A percentile compares a stretch with the other conserved stretches of the same genome.
These are phyloP conservation scores for Galleria mellonella DNA, from an alignment of 1,140 invertebrate species.

Conservation along the genomic window DNA sequence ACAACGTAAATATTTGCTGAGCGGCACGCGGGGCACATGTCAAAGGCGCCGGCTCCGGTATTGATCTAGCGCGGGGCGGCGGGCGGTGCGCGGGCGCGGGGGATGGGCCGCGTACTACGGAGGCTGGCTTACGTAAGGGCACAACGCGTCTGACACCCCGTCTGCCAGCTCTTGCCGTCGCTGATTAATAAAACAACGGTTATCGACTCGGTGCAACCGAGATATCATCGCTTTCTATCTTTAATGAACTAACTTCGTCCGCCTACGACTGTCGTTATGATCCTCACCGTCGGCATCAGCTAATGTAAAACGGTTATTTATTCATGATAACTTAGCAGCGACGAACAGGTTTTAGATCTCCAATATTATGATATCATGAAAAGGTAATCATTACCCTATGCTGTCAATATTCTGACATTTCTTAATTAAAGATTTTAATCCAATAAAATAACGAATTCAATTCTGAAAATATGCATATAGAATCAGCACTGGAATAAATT, in stretches of 20 bases:
- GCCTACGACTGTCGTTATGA: slow-evolving; percentile 4
- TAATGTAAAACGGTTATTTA: slow-evolving; percentile 7
- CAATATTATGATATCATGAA: no score
- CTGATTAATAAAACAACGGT: slow-evolving; percentile 65
- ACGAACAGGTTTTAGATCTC: no score
- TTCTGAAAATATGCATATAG: no score
- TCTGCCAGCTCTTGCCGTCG: slow-evolving; percentile 42
- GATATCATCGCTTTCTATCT: slow-evolving; percentile 38
- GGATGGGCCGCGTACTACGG: slow-evolving; percentile 49
- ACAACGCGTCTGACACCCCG: slow-evolving; percentile 57
- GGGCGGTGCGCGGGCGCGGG: slow-evolving; percentile 6
- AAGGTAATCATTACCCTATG: no score
- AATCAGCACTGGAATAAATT: no score
- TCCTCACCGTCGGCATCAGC: slow-evolving; percentile 1
- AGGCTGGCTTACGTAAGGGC: slow-evolving; percentile 66
- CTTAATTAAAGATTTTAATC: no score
- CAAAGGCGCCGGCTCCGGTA: slow-evolving; percentile 68
- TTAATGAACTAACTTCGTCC: slow-evolving; percentile 35
- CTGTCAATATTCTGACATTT: no score
- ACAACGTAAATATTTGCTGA: slow-evolving; percentile 72
- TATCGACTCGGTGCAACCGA: slow-evolving; percentile 44
- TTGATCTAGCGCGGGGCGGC: slow-evolving; percentile 61
- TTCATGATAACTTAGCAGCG: slow-evolving; percentile 1
- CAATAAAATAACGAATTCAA: no score
- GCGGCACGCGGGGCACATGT: slow-evolving; percentile 65